Conservation (phyloP, 2,797 vertebrate species). For the Apogon hyalosoma region DNA sequence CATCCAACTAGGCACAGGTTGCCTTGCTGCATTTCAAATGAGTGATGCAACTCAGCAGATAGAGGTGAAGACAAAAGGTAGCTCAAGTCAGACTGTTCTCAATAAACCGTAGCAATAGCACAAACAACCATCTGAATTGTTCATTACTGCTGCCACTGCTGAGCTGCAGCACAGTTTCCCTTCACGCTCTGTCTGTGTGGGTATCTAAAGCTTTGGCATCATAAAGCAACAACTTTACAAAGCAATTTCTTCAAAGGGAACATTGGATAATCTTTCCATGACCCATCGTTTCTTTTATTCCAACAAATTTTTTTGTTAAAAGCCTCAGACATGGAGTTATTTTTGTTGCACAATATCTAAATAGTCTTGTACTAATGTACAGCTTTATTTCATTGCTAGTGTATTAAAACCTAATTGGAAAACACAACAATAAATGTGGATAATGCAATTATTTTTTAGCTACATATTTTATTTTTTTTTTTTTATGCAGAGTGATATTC, state of each 20-base stretch:
- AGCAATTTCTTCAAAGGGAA: conserved; percentile 34
- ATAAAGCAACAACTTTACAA: conserved; percentile 38
- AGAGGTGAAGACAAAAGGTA: conserved; percentile 31
- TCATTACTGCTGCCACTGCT: conserved; percentile 21
- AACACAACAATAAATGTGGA: conserved; percentile 29
- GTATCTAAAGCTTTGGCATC: conserved; percentile 33
- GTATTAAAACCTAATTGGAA: conserved; percentile 26
- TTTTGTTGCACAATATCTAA: conserved; percentile 1
- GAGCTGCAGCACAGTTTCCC: conserved; percentile 4
- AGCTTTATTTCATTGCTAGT: conserved; percentile 20
- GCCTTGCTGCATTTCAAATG: conserved; percentile 3
- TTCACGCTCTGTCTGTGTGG: background rate
- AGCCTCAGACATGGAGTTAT: background rate
- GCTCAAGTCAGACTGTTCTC: conserved; percentile 17
- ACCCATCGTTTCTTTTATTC: conserved; percentile 32
- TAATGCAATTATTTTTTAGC: conserved; percentile 17
- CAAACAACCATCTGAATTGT: conserved; percentile 31
- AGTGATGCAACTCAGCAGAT: background rate
- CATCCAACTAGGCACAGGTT: background rate
- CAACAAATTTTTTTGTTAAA: too few species aligned
- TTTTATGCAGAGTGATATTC: conserved; percentile 14
- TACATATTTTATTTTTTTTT: conserved; percentile 21
- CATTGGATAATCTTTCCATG: conserved; percentile 19
- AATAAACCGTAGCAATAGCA: conserved; percentile 25
- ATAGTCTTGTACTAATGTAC: conserved; percentile 8